Evolutionary conservation across 1,140 invertebrate species (phyloP), one percentile per base, ranked within the genome.

Genomic region (Dryas iulia): DNA sequence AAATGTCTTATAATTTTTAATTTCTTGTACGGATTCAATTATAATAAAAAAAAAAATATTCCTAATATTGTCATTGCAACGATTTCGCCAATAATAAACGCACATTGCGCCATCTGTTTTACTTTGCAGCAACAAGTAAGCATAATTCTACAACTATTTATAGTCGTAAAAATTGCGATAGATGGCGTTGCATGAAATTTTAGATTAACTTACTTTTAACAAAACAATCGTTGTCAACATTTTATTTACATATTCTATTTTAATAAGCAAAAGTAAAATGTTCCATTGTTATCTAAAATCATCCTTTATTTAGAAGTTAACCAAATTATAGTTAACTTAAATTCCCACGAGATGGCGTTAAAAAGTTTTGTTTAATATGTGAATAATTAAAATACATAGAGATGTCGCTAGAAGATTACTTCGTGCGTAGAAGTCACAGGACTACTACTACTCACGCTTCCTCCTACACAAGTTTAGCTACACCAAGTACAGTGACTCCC

Each of bases 391-490:
- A 14, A 11, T 24, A 26, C 10, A n/a, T 3, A 21, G 11, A 68
- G 76, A 76, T 69, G 71, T 58, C 73, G 57, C 52, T 61, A 47
- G 2, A 3, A 3, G 66, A 57, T 28, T 26, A 21, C n/a, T 64
- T 65, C 52, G 33, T 69, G 61, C 62, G 66, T 69, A 66, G 53
- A 76, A 67, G 72, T 76, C 71, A 66, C 69, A 76, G 67, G 61
- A 61, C n/a, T 61, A 69, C 68, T 70, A 66, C 62, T 60, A 66
- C 61, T 61, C 35, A 53, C 59, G 69, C 72, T 76, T 78, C 76
- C 74, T 74, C 71, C 74, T 78, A 76, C 66, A 76, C 69, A 71
- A 72, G 58, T 73, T 71, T 72, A 76, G 69, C 59, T 74, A 72
- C 66, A 72, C 66, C 59, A 68, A 71, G 72, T 71, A 62, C 69